Evolutionary conservation across 2,797 vertebrate genomes (phyloP), one percentile per base, ranked within the genome.

Genomic region (Naso thynnoides): DNA sequence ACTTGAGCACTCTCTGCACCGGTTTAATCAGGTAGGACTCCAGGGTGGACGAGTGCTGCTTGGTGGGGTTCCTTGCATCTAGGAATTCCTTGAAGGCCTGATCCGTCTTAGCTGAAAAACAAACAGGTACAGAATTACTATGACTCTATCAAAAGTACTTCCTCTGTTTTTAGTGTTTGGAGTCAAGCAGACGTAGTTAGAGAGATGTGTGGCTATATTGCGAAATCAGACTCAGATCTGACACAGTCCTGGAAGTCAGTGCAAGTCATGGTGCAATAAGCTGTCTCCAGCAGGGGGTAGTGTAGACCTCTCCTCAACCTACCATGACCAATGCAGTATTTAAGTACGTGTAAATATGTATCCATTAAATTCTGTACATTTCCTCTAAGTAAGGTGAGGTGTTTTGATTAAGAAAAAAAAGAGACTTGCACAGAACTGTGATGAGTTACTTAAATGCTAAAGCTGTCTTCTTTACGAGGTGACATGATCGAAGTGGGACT

Each of bases 11-110:
- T 76, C 98, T 95, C 93, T 99, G 98, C 41, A 99, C 98, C 0
- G 98, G 98, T 88, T 99, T 99, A 88, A 99, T 99, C 85, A 99
- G 96, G 89, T 98, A 99, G 0, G 98, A 99, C 93, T 99, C 98
- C 89, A 99, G 89, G 1, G 98, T 99, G 78, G 96, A 98, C 0
- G 98, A 98, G 83, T 99, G 98, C 92, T 99, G 98, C 91, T 98
- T 98, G 65, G 96, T 97, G 66, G 97, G 97, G 86, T 99, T 99
- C 80, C 94, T 96, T 3, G 96, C 94, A 0, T 97, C 97, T 81
- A 99, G 92, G 82, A 99, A 99, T 47, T 96, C 94, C 90, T 97
- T 98, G 78, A 99, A 99, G 76, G 96, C 95, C 80, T 94, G 94
- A 55, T 99, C 97, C 0, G 97, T 99, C 93, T 96, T 98, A 62